Evolutionary conservation across 2,888 invertebrate genomes (phyloP), one percentile per base, ranked within the genome.

Genomic region (Drosophila atripex): DNA sequence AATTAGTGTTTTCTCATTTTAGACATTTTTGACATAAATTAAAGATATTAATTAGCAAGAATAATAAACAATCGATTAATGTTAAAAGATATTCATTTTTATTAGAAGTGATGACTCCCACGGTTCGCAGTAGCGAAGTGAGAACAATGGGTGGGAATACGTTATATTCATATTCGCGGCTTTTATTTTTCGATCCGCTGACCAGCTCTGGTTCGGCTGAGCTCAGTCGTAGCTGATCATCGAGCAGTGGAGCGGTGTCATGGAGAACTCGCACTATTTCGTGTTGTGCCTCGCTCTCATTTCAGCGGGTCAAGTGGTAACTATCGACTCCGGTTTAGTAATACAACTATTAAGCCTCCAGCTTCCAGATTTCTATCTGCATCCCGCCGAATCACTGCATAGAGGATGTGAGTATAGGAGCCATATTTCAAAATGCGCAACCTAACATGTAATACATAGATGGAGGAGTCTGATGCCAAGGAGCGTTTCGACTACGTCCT

Each of bases 401-500:
- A 6, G 85, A 86, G 53, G 88, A 87, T 57, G 88, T 88, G 56
- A 76, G 88, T 88, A 43, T 16, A 12, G 12, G 9, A 7, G 9
- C 1, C 0, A n/a, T 32, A 25, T 23, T 30, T 16, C 1, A 9
- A 12, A 14, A 30, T 30, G 11, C 25, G 11, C 1, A 2, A 25
- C 3, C 28, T 23, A 2, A 32, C 11, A 6, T 4, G 0, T 28
- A 9, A 71, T 60, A 1, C 41, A 11, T 30, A 89, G 89, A 71
- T 89, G 68, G 76, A 80, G 3, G 76, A 80, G 1, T 71, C 71
- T 4, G 83, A 82, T 50, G 80, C 78, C 1, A 78, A 83, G 57
- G 80, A 84, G 16, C 84, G 78, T 0, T 77, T 69, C 11, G 73
- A 75, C 1, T 88, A 90, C 59, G 90, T 89, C 3, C 46, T 89